Conservation (phyloP, 2,797 vertebrate genomes). For the Gouania willdenowi region DNA sequence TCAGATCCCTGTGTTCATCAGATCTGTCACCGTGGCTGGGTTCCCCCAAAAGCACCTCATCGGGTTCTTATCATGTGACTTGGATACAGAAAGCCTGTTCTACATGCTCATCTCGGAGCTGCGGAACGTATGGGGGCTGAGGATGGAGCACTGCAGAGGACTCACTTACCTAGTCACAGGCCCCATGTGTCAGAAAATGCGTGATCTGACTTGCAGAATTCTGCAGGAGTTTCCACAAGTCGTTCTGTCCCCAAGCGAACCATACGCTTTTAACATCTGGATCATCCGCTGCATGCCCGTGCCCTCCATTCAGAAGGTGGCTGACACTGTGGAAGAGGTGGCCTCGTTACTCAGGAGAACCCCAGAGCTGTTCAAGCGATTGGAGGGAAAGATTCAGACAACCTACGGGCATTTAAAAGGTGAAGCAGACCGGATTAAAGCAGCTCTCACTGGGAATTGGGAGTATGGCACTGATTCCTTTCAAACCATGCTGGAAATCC, state of each 20-base stretch:
- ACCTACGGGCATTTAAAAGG: conserved; percentile 84
- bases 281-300: conserved; percentile 91
- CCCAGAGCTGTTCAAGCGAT: conserved; percentile 78
- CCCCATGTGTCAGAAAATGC: conserved; percentile 89
- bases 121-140: conserved; percentile 90
- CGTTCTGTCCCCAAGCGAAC: conserved; percentile 87
- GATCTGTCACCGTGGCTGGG: conserved; percentile 87
- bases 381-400: conserved; percentile 83
- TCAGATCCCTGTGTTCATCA: conserved; percentile 85
- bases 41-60: conserved; percentile 92
- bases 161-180: conserved; percentile 89
- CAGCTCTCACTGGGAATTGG: conserved; percentile 84
- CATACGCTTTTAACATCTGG: conserved; percentile 95
- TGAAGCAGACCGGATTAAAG: conserved; percentile 84
- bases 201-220: conserved; percentile 85
- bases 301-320: conserved; percentile 80
- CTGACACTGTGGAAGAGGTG: conserved; percentile 88
- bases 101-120: conserved; percentile 85
- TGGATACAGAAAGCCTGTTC: conserved; percentile 82
- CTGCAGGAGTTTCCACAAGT: conserved; percentile 93
- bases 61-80: conserved; percentile 88
- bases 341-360: conserved; percentile 81
- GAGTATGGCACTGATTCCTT: conserved; percentile 88
- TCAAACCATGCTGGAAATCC: conserved; percentile 88
- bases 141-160: conserved; percentile 95